Percentiles rank a stretch among this genome's conserved stretches.
These are phyloP conservation scores for Myrmecophaga tridactyla DNA, from an alignment of 2,113 vertebrate species.

Conservation along the genomic window DNA sequence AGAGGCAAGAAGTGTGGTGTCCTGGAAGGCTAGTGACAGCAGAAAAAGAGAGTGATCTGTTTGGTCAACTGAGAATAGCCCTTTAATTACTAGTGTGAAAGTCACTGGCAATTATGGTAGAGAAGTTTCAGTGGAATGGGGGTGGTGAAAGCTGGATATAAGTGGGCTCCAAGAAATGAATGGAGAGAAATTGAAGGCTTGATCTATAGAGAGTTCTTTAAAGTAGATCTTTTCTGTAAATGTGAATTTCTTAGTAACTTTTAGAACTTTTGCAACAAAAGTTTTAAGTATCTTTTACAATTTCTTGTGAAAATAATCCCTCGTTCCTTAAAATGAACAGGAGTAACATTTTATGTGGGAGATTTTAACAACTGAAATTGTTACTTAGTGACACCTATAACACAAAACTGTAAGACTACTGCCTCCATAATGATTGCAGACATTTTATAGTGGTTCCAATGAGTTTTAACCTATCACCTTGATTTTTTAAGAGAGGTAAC, in stretches of 20 bases:
- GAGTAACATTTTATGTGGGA: constrained; percentile 21
- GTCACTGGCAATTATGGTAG: neutral
- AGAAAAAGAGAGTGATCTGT: neutral
- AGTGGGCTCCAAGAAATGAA: neutral
- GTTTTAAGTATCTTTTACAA: neutral
- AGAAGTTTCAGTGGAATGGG: neutral
- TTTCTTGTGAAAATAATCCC: neutral
- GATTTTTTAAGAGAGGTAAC: constrained; percentile 68
- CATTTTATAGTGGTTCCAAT: constrained; percentile 72
- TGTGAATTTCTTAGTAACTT: neutral
- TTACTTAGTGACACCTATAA: constrained; percentile 68
- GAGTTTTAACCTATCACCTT: constrained; percentile 73
- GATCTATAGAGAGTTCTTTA: neutral
- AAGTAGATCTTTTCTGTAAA: neutral
- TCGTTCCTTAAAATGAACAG: constrained; percentile 6
- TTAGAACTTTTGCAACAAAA: neutral
- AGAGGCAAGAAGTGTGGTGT: neutral
- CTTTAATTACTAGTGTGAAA: neutral
- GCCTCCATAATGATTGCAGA: constrained; percentile 69
- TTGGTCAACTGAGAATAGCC: neutral
- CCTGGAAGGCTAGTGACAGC: neutral
- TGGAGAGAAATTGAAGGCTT: neutral
- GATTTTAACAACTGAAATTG: constrained; percentile 47
- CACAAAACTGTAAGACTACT: constrained; percentile 62
- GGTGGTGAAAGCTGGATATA: neutral